Evolutionary conservation across 2,113 vertebrate genomes (phyloP), one percentile per base, ranked within the genome.

Genomic region (Heptranchias perlo): DNA sequence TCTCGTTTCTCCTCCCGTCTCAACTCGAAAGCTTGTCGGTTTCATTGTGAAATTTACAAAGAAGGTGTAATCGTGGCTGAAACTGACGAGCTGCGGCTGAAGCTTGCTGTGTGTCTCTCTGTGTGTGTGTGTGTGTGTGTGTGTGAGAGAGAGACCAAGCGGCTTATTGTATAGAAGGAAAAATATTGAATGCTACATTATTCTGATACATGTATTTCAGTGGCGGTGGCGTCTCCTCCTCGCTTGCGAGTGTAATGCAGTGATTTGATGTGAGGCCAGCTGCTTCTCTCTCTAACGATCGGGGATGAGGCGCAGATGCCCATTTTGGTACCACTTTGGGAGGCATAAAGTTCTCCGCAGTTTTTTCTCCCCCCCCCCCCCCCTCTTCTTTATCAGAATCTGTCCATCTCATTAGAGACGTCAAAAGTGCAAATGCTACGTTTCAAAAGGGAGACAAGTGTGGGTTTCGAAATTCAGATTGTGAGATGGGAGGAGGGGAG

Each of bases 11-110:
- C 47, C 8, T 16, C 6, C 52, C 52, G 2, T 6, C 52, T 54
- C 52, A n/a, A 6, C 52, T 54, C 52, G 52, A 69, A 31, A 73
- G 31, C 28, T 1, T 21, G 31, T 31, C 49, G 52, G 28, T 54
- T 58, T 91, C 87, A 54, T 91, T 91, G 87, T 91, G 87, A 91
- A 91, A 58, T 54, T 54, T 54, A 91, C 87, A 91, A 91, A 16
- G 35, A 1, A 4, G 25, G 28, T 54, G 39, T 1, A 47, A 23
- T 0, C 28, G 49, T 13, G 52, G 52, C 87, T 87, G 47, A 87
- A 87, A 52, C 84, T 52, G 84, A 87, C 25, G 47, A 21, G 84
- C 23, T 54, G 47, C 84, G 31, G 25, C 76, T 78, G 76, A 18
- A 21, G 14, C 62, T 13, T 2, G 14, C 62, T 64, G 62, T 21